Conservation (phyloP, 2,797 vertebrate species). For the Phalloptychus januarius region DNA sequence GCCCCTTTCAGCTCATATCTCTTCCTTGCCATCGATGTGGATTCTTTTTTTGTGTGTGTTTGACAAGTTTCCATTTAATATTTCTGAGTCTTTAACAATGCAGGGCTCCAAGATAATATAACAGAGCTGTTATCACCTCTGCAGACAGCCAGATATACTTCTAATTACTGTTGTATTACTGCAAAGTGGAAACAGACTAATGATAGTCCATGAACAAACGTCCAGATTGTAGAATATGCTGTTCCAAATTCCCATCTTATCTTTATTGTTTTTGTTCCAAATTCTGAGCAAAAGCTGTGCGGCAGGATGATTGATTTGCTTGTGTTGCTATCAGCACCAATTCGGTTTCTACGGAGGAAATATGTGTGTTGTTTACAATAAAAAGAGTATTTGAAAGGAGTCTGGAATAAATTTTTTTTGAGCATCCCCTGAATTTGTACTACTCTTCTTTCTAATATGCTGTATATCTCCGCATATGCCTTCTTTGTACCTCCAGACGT, state of each 20-base stretch:
- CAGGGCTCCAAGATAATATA: slow-evolving; percentile 38
- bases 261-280: slow-evolving; percentile 20
- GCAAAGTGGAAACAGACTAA: slow-evolving; percentile 25
- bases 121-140: slow-evolving; percentile 46
- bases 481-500: slow-evolving; percentile 22
- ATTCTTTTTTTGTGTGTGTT: slow-evolving; percentile 46
- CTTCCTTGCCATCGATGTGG: slow-evolving; percentile 2
- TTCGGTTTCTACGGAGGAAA: background rate
- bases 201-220: slow-evolving; percentile 16
- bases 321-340: background rate
- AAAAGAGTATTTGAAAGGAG: slow-evolving; percentile 7
- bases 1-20: slow-evolving; percentile 31
- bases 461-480: slow-evolving; percentile 19
- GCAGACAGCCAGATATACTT: slow-evolving; percentile 46
- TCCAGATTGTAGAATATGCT: slow-evolving; percentile 19
- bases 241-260: slow-evolving; percentile 13
- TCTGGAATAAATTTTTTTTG: slow-evolving; percentile 14
- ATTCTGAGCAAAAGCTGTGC: slow-evolving; percentile 10
- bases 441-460: slow-evolving; percentile 16
- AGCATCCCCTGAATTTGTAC: slow-evolving; percentile 19
- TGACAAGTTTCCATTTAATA: slow-evolving; percentile 54
- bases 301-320: slow-evolving; percentile 4
- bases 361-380: background rate
- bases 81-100: slow-evolving; percentile 37
- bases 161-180: slow-evolving; percentile 49